Evolutionary conservation across 1,140 invertebrate genomes (phyloP).

Genomic region (Calliphora vicina): DNA sequence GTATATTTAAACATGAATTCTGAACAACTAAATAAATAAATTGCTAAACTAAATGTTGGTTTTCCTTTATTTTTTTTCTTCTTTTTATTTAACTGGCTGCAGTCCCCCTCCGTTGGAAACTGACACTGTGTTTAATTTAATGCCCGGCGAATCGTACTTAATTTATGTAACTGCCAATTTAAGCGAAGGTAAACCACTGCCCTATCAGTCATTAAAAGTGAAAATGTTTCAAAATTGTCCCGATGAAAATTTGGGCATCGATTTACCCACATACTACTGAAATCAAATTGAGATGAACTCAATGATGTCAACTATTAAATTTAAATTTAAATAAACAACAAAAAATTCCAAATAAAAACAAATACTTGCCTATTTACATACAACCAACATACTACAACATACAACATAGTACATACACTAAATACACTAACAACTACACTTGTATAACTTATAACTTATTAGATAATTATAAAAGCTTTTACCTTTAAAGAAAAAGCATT

Average conservation of each 20-base stretch:
- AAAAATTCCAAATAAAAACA: conserved; percentile 24
- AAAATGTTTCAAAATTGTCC: conserved; percentile 54
- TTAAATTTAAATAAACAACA: neutral
- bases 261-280: conserved; percentile 53
- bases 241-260: conserved; percentile 40
- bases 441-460: too few relatives aligned
- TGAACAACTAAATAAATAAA: neutral
- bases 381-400: neutral
- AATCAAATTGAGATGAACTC: neutral
- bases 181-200: conserved; percentile 53
- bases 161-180: conserved; percentile 60
- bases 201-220: conserved; percentile 56
- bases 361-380: neutral
- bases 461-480: too few relatives aligned
- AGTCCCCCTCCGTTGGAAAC: conserved; percentile 48
- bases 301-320: neutral
- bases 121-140: conserved; percentile 54
- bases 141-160: conserved; percentile 55
- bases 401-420: too few relatives aligned
- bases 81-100: neutral
- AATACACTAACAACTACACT: too few relatives aligned
- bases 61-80: neutral
- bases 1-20: too few relatives aligned
- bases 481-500: neutral
- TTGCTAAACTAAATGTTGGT: neutral